Percentiles rank a stretch among this genome's conserved stretches.
Evolutionary conservation across 2,888 invertebrate genomes (phyloP).

Genomic region (Thysanoteuthis rhombus): DNA sequence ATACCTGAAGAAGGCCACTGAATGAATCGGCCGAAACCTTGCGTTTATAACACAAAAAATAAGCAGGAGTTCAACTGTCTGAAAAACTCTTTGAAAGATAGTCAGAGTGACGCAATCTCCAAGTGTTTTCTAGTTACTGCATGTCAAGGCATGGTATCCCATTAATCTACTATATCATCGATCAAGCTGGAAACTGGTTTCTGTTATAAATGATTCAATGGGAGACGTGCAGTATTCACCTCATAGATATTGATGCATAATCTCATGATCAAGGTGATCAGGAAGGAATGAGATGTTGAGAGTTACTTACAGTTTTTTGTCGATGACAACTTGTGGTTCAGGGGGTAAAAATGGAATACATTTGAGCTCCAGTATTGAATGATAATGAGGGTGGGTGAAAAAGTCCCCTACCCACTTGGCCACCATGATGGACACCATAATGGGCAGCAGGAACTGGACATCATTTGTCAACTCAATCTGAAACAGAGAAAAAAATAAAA

Average conservation of each 20-base stretch:
- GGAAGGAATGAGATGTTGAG: not conserved
- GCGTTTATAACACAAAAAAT: too few relatives aligned
- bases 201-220: too few relatives aligned
- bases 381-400: constrained; percentile 69
- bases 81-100: too few relatives aligned
- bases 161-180: too few relatives aligned
- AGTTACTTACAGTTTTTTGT: constrained; percentile 29
- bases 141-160: too few relatives aligned
- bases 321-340: constrained; percentile 57
- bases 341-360: constrained; percentile 69
- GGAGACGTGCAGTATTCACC: not conserved
- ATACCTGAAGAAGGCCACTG: too few relatives aligned
- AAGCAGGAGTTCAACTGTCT: too few relatives aligned
- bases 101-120: too few relatives aligned
- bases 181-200: too few relatives aligned
- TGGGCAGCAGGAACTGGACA: constrained; percentile 68
- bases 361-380: constrained; percentile 69
- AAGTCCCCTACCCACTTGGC: constrained; percentile 70
- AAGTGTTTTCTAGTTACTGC: too few relatives aligned
- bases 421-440: constrained; percentile 70
- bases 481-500: constrained; percentile 29
- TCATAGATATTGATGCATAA: not conserved
- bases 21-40: too few relatives aligned
- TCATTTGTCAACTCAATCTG: constrained; percentile 70
- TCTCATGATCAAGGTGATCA: not conserved